These are phyloP conservation scores for Pagetopsis macropterus DNA, from an alignment of 2,797 vertebrate species.

Conservation along the genomic window DNA sequence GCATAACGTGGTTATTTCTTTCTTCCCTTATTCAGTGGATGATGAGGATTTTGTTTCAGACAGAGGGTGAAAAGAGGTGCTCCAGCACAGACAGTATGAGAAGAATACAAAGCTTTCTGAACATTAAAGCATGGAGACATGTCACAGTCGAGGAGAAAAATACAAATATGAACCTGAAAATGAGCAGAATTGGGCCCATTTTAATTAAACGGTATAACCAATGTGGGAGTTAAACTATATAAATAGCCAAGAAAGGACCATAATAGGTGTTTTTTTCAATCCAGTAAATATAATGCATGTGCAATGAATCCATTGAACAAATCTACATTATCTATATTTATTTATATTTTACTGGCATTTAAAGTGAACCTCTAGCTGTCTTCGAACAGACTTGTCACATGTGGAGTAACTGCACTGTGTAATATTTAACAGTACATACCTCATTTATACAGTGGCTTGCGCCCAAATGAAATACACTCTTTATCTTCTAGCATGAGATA, in stretches of 20 bases:
- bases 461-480: neutral
- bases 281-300: no score
- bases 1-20: slow-evolving; percentile 40
- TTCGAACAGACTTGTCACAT: neutral
- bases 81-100: no score
- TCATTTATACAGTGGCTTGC: neutral
- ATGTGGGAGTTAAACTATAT: no score
- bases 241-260: no score
- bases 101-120: no score
- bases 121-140: no score
- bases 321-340: neutral
- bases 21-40: slow-evolving; percentile 33
- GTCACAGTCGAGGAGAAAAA: no score
- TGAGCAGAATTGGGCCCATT: no score
- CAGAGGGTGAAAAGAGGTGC: no score
- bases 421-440: neutral
- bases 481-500: slow-evolving; percentile 17
- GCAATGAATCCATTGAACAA: neutral
- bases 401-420: neutral
- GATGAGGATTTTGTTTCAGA: neutral
- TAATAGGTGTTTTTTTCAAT: no score
- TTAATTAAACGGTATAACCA: no score
- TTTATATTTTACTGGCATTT: neutral
- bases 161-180: no score
- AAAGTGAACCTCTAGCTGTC: neutral